Evolutionary conservation across 2,888 invertebrate genomes (phyloP), one percentile per base, ranked within the genome.

Genomic region (Drosophila glabriapex): DNA sequence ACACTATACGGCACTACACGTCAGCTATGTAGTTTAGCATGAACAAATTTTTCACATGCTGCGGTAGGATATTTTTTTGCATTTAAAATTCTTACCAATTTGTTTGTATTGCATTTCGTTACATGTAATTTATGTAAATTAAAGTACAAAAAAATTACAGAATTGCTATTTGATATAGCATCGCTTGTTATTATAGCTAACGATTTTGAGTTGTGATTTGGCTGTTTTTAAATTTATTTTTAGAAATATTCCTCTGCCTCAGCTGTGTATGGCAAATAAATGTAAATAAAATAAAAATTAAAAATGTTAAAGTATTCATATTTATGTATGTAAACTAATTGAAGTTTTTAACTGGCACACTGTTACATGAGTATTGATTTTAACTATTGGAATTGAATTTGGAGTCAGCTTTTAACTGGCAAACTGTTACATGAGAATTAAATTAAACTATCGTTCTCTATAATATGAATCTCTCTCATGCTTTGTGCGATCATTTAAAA

Each of bases 231-330:
- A 46, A 59, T 60, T 61, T 71, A 50, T 65, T 62, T 60, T 84
- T 91, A 91, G 83, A 85, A 82, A 78, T 85, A 68, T 61, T 91
- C 92, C 85, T 92, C 91, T 89, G 69, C 92, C 85, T 92, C 91
- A 83, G 92, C 91, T 91, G 86, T 83, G 76, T 79, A 80, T 75
- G 75, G 81, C 75, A 78, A 82, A 83, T 70, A 82, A 83, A 83
- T 75, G 78, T 80, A 86, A 83, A 85, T 73, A 78, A 82, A 82
- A 80, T 61, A 85, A 73, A 83, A 83, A 82, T 76, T 60, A 68
- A 80, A 74, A 82, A 71, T 65, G 81, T 83, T 90, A 74, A 76
- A 84, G 50, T 52, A 73, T 58, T 72, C 52, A 61, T 66, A 50
- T 55, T 65, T 29, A 66, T 54, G 25, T 68, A 35, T 64, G 55